Conservation (phyloP, 2,888 invertebrate species). For the Ennomos erosarius region DNA sequence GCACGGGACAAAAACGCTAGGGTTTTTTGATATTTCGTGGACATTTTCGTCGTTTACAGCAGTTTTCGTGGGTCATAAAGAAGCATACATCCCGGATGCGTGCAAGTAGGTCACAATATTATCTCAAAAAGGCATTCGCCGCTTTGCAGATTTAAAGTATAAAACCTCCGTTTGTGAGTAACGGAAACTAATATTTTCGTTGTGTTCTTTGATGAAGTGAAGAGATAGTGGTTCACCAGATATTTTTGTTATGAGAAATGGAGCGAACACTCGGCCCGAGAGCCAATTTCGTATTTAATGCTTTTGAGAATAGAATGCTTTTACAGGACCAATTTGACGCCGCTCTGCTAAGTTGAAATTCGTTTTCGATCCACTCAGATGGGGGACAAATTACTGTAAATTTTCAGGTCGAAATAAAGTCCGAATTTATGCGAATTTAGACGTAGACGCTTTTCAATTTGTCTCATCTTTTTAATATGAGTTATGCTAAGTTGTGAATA, state of each 20-base stretch:
- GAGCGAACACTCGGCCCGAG: constrained; percentile 7
- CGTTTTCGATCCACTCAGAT: constrained; percentile 1
- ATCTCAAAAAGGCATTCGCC: constrained; percentile 21
- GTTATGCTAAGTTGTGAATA: too few relatives aligned
- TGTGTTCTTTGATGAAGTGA: constrained; percentile 49
- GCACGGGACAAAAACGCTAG: constrained; percentile 1
- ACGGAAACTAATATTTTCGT: constrained; percentile 64
- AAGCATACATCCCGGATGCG: not conserved
- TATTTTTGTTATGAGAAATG: constrained; percentile 27
- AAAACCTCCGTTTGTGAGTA: constrained; percentile 40
- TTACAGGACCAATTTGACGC: constrained; percentile 26
- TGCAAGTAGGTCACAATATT: constrained; percentile 22
- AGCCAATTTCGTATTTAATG: constrained; percentile 18
- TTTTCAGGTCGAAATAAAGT: not conserved
- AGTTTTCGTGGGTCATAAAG: constrained; percentile 5
- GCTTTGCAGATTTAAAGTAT: constrained; percentile 33
- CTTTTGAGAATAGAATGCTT: constrained; percentile 27
- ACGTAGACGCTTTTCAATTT: too few relatives aligned
- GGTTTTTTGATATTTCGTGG: constrained; percentile 5
- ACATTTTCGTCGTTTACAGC: constrained; percentile 13
- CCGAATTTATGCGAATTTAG: not conserved
- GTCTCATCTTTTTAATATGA: too few relatives aligned
- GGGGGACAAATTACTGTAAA: constrained; percentile 8
- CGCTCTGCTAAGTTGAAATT: constrained; percentile 7
- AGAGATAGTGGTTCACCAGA: constrained; percentile 44